Conservation (phyloP, 2,888 invertebrate species). For the Polyommatus icarus region DNA sequence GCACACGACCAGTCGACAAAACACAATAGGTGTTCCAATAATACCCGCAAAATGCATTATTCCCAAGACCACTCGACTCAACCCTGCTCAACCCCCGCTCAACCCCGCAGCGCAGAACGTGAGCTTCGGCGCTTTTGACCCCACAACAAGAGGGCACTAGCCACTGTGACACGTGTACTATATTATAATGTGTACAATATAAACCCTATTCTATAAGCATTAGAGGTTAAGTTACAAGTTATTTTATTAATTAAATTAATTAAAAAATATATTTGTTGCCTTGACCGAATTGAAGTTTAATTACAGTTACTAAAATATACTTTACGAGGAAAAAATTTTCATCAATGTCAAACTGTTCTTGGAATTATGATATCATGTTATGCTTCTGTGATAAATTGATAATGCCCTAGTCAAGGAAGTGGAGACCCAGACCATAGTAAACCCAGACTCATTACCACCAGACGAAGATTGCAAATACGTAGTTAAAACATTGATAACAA, state of each 20-base stretch:
- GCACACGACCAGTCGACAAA: constrained; percentile 43
- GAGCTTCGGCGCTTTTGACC: constrained; percentile 70
- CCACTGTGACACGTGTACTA: constrained; percentile 60
- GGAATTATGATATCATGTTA: constrained; percentile 2
- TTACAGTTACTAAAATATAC: neutral
- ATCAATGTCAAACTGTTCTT: neutral
- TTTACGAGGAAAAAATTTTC: constrained; percentile 5
- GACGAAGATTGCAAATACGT: neutral
- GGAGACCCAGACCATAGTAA: too few relatives aligned
- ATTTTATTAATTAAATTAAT: neutral
- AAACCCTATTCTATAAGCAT: neutral
- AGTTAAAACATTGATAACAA: neutral
- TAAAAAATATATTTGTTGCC: neutral
- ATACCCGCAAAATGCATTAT: constrained; percentile 50
- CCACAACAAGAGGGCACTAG: constrained; percentile 59
- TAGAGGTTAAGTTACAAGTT: neutral
- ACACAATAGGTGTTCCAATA: constrained; percentile 53
- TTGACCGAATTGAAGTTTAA: neutral
- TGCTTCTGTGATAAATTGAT: neutral
- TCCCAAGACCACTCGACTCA: constrained; percentile 54
- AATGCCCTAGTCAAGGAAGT: neutral
- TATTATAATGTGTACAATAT: neutral
- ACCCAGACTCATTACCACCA: neutral
- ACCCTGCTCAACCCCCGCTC: constrained; percentile 44
- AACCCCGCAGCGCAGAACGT: constrained; percentile 57